Evolutionary conservation across 2,797 vertebrate genomes (phyloP).

Genomic region (Merluccius polli): DNA sequence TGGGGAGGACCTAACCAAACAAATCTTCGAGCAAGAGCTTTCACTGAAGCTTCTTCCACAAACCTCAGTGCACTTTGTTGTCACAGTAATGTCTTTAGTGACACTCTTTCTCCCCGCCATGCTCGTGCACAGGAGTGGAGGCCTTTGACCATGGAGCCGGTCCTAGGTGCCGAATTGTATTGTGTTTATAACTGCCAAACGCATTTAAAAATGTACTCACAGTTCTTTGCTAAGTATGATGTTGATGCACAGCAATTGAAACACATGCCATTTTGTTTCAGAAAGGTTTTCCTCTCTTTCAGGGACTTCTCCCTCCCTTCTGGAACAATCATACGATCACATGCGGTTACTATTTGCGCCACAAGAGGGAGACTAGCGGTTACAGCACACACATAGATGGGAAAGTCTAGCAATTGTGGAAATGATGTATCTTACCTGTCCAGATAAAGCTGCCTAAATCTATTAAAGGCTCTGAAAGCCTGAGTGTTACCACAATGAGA

Average conservation of each 20-base stretch:
- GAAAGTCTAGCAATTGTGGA: not conserved
- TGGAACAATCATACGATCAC: no score
- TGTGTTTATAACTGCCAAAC: not conserved
- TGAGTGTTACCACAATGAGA: not conserved
- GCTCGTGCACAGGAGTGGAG: not conserved
- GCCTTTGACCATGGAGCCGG: not conserved
- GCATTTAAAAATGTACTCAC: not conserved
- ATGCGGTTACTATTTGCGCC: no score
- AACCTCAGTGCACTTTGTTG: not conserved
- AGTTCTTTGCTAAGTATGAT: not conserved
- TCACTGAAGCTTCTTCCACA: not conserved
- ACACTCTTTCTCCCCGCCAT: not conserved
- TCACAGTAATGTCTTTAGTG: not conserved
- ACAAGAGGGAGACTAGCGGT: no score
- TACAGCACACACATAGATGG: no score
- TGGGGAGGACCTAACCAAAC: not conserved
- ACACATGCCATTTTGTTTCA: conserved; percentile 6
- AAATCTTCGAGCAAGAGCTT: not conserved
- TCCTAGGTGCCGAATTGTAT: not conserved
- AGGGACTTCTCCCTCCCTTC: not conserved
- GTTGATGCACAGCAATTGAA: not conserved
- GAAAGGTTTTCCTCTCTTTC: not conserved
- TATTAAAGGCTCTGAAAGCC: not conserved
- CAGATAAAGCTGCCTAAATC: not conserved
- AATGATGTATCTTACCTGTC: not conserved